Base-by-base conservation (phyloP, 1,140 invertebrate species). In the Drosophila lowei region DNA sequence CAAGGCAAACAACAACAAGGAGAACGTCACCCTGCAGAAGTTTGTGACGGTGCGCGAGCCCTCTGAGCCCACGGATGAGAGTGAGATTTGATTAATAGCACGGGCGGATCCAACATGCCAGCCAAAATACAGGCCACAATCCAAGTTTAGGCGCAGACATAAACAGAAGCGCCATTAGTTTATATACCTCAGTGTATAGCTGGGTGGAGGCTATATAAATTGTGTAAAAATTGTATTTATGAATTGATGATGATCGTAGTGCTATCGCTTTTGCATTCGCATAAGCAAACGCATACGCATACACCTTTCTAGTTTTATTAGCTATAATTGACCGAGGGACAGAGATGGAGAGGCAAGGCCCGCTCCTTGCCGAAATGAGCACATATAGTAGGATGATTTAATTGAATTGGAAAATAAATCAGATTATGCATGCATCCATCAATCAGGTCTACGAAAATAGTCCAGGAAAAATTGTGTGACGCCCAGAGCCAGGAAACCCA, bases 81-180 rank as follows among this genome's bases (percentile, higher is more conserved):
- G 86, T 90, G 86, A 90, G 79, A 85, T 90, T 77, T 90, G 81
- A 90, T 88, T 60, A 62, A 81, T 25, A 72, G 77, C 55, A 18
- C 48, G 30, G 59, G 75, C 59, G 21, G 54, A 50, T 70, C 56
- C 61, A 8, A 60, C 18, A 18, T 18, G 18, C 18, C 18, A 21
- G 60, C 63, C 54, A 49, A 68, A 42, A 47, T 64, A 64, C 57
- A 80, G 80, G 68, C 64, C 72, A 52, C 80, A 85, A 67, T 73
- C 68, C 53, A 86, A 74, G 68, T 86, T 86, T 63, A 86, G 68
- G 67, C 76, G 60, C 11, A 57, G 73, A 64, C 62, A 68, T 57
- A 61, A 58, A 64, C 62, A 68, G 60, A 61, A 58, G 52, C 53
- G 67, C 57, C 55, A 58, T 42, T 77, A 77, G 57, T 70, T 70